Conservation (phyloP, 1,140 invertebrate genomes). For the Matsumurasca onukii region DNA sequence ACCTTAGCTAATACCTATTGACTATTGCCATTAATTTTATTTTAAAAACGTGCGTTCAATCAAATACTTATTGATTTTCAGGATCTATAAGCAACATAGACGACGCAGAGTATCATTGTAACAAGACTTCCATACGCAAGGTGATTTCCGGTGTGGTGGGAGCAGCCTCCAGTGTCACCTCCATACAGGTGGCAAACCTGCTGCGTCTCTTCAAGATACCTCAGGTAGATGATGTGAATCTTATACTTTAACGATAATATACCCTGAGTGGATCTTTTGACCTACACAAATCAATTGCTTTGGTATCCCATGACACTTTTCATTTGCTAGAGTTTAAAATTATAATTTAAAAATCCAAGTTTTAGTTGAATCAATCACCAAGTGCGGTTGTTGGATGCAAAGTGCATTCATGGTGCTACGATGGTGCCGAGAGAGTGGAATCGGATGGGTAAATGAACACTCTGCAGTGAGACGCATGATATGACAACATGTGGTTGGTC, state of each 20-base stretch:
- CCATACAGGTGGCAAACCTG: too few species aligned
- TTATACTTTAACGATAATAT: background rate
- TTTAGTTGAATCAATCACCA: background rate
- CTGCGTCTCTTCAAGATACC: constrained; percentile 93
- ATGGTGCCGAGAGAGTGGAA: too few species aligned
- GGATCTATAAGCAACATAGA: too few species aligned
- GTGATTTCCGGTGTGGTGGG: too few species aligned
- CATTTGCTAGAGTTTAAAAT: background rate
- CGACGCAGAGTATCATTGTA: constrained; percentile 84
- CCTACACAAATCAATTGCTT: background rate
- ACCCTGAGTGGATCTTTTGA: background rate
- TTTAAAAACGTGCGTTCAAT: background rate
- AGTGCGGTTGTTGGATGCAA: too few species aligned
- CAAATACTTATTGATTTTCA: constrained; percentile 50
- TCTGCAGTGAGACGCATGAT: too few species aligned
- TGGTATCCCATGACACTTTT: background rate
- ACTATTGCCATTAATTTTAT: background rate
- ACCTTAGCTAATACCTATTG: background rate
- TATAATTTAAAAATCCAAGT: background rate
- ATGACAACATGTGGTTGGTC: too few species aligned
- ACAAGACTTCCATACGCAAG: constrained; percentile 78
- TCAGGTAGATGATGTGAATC: constrained; percentile 64
- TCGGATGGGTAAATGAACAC: too few species aligned
- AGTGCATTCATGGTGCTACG: too few species aligned
- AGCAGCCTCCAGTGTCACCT: too few species aligned